A percentile compares a stretch with the other conserved stretches of the same genome.
phyloP scores from a whole-genome alignment of 2,113 vertebrate genomes.

The Sorex fumeus region DNA sequence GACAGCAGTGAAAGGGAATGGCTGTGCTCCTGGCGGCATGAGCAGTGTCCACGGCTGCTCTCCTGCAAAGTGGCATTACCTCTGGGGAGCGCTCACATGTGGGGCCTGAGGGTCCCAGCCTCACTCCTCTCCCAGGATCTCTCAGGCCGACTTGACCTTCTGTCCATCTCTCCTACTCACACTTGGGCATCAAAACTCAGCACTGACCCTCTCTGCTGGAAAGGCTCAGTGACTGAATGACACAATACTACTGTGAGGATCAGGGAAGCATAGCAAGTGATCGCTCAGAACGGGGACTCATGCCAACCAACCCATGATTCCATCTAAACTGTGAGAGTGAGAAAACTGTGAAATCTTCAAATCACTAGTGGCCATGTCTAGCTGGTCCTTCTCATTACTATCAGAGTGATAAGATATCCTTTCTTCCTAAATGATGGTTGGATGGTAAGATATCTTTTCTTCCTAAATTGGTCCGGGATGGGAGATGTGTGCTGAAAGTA shows the following conservation, averaged over 20 bases:
- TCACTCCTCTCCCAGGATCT: no score
- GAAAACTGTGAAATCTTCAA: no score
- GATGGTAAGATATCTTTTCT: no score
- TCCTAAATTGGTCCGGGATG: no score
- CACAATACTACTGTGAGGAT: not conserved
- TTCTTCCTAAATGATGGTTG: no score
- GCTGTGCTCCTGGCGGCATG: not conserved
- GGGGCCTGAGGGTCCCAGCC: no score
- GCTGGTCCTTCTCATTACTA: not conserved
- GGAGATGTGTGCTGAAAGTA: no score
- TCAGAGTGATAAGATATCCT: not conserved
- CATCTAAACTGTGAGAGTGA: not conserved
- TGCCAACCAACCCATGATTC: not conserved
- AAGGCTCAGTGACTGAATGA: not conserved
- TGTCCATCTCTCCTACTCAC: not conserved
- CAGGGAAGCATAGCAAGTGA: not conserved
- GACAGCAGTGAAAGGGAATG: not conserved
- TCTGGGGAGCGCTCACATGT: not conserved
- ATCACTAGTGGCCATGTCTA: no score
- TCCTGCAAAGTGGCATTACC: not conserved
- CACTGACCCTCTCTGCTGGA: not conserved
- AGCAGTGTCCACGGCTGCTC: no score
- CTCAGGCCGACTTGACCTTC: no score
- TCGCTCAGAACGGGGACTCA: not conserved
- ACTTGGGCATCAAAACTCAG: not conserved